These are phyloP conservation scores for Oenanthe oenanthe DNA, from an alignment of 2,113 vertebrate genomes.

Conservation along the genomic window DNA sequence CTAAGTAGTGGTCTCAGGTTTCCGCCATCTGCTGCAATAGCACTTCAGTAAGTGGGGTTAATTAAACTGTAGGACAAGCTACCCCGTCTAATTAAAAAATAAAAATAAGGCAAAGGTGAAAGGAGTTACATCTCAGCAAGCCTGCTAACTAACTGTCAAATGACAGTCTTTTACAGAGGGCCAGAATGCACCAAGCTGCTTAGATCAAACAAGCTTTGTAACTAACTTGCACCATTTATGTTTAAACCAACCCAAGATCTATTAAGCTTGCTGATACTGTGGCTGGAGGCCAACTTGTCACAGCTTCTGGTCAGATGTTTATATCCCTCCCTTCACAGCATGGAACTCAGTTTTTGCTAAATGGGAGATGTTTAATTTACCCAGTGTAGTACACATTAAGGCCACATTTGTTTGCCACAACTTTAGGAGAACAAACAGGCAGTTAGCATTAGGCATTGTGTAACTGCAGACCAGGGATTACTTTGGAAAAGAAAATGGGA, in stretches of 20 bases:
- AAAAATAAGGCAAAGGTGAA: background rate
- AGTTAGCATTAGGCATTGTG: background rate
- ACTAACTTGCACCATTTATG: background rate
- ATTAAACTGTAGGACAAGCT: background rate
- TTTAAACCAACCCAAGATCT: background rate
- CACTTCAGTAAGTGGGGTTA: background rate
- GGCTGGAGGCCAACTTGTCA: background rate
- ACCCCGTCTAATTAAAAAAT: background rate
- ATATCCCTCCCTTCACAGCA: background rate
- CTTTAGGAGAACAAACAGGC: background rate
- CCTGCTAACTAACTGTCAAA: background rate
- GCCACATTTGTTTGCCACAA: background rate
- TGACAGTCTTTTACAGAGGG: background rate
- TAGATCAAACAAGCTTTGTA: background rate
- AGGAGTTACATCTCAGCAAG: background rate
- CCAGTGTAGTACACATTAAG: background rate
- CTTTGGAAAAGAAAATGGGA: background rate
- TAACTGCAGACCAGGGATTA: background rate
- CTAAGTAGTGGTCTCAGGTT: background rate
- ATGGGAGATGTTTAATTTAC: background rate
- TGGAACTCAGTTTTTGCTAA: background rate
- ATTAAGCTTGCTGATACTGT: background rate
- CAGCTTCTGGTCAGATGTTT: background rate
- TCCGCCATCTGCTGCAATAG: background rate
- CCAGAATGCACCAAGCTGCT: background rate